A percentile compares a stretch with the other conserved stretches of the same genome.
phyloP scores from a whole-genome alignment of 2,797 vertebrate genomes.

The Silurus aristotelis region DNA sequence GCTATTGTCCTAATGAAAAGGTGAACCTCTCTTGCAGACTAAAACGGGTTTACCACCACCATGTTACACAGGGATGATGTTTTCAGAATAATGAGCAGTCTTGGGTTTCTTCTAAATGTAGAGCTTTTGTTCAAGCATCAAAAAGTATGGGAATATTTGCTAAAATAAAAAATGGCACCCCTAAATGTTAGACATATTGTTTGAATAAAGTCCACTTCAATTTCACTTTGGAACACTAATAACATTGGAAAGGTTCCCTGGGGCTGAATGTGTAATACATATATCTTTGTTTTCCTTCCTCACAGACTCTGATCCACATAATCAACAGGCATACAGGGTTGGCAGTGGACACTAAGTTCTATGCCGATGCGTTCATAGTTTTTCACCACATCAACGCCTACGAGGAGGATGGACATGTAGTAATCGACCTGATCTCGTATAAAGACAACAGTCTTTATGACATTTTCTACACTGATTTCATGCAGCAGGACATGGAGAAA shows the following conservation, averaged over 20 bases:
- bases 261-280: not conserved
- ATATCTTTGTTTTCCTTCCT: slow-evolving; percentile 43
- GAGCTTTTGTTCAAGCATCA: not conserved
- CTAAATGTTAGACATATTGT: not conserved
- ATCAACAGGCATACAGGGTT: slow-evolving; percentile 82
- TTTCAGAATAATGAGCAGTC: not conserved
- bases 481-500: slow-evolving; percentile 59
- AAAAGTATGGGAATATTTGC: not conserved
- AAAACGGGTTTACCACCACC: not conserved
- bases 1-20: not conserved
- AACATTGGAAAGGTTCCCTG: not conserved
- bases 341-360: slow-evolving; percentile 70
- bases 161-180: not conserved
- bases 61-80: not conserved
- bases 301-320: slow-evolving; percentile 87
- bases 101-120: not conserved
- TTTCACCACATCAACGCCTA: slow-evolving; percentile 95
- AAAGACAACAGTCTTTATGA: slow-evolving; percentile 83
- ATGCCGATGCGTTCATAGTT: slow-evolving; percentile 79
- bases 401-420: slow-evolving; percentile 81
- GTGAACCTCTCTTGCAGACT: not conserved
- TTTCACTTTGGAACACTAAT: not conserved
- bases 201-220: not conserved
- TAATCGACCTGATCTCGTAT: slow-evolving; percentile 86
- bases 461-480: slow-evolving; percentile 86